Conservation (phyloP, 2,888 invertebrate species). For the Rhamphomyia laevipes region DNA sequence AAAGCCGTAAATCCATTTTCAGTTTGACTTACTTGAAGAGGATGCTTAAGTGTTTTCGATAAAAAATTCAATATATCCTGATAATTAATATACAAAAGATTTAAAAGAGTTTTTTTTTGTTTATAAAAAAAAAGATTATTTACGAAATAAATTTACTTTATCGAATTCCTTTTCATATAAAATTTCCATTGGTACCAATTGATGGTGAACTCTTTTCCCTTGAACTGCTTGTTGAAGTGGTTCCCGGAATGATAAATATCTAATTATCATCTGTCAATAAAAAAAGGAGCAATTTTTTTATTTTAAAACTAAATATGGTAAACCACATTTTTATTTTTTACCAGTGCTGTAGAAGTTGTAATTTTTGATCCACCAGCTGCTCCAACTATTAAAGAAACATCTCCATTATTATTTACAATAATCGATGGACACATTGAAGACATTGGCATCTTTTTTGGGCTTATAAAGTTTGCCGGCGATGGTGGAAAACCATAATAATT, state of each 20-base stretch:
- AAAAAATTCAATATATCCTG: constrained; percentile 18
- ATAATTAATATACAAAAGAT: background rate
- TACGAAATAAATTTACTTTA: too few relatives aligned
- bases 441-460: constrained; percentile 70
- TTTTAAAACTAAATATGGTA: too few relatives aligned
- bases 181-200: constrained; percentile 64
- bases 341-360: constrained; percentile 65
- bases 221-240: constrained; percentile 56
- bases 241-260: constrained; percentile 52
- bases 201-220: constrained; percentile 71
- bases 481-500: constrained; percentile 66
- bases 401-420: constrained; percentile 50
- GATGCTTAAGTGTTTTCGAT: constrained; percentile 31
- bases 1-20: constrained; percentile 49
- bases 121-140: too few relatives aligned
- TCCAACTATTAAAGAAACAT: constrained; percentile 59
- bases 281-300: background rate
- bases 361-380: constrained; percentile 88
- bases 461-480: constrained; percentile 72
- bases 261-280: constrained; percentile 45
- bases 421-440: constrained; percentile 88
- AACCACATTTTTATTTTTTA: constrained; percentile 32
- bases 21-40: constrained; percentile 17
- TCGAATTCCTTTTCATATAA: constrained; percentile 45
- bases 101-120: too few relatives aligned